phyloP scores from a whole-genome alignment of 2,888 invertebrate species.

The Rhyacophila evoluta region DNA sequence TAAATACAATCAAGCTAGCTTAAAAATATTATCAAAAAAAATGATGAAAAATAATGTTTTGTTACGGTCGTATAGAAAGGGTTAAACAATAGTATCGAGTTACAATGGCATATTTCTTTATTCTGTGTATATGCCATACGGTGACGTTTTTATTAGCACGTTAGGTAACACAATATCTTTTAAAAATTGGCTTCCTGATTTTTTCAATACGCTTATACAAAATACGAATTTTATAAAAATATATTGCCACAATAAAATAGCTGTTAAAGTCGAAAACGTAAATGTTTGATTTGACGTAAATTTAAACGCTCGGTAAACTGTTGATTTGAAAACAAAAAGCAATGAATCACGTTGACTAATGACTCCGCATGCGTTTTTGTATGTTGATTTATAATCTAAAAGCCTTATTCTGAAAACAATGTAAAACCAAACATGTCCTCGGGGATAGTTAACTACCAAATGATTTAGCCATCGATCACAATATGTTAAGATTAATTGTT shows the following conservation, averaged over 20 bases:
- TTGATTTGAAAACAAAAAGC: background rate
- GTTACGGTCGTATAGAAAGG: no score
- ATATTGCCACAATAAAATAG: background rate
- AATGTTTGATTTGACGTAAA: background rate
- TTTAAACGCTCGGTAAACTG: background rate
- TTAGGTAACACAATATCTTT: background rate
- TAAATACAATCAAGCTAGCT: no score
- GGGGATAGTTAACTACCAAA: background rate
- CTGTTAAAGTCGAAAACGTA: background rate
- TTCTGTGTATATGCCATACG: background rate
- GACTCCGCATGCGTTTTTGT: background rate
- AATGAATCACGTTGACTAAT: slow-evolving; percentile 11
- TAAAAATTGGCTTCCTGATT: background rate
- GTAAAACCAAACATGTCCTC: slow-evolving; percentile 7
- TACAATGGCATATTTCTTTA: no score
- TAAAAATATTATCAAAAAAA: no score
- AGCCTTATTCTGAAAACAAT: slow-evolving; percentile 1
- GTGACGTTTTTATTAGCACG: background rate
- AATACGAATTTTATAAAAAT: background rate
- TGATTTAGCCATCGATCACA: background rate
- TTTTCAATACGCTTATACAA: background rate
- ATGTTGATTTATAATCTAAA: slow-evolving; percentile 12
- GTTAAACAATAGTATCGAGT: no score
- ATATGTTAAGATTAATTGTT: background rate
- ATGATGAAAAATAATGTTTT: no score